A percentile compares a stretch with the other conserved stretches of the same genome.
These are phyloP conservation scores for Mobula birostris DNA, from an alignment of 2,113 vertebrate species.

Conservation along the genomic window DNA sequence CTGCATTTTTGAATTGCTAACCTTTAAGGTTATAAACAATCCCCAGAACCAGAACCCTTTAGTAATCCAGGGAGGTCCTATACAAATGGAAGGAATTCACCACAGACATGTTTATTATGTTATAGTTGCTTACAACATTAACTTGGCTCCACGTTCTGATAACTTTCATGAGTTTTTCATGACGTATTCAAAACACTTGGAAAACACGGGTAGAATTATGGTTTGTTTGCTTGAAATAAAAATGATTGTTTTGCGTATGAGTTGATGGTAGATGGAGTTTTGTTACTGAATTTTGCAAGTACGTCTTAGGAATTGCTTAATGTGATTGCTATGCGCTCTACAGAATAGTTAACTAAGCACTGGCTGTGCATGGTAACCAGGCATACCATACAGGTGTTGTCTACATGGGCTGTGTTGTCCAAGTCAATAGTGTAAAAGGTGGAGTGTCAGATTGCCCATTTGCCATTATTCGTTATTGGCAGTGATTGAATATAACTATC, in stretches of 20 bases:
- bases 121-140: background rate
- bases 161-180: background rate
- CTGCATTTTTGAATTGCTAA: too few species aligned
- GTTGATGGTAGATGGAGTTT: background rate
- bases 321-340: background rate
- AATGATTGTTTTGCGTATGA: background rate
- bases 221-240: background rate
- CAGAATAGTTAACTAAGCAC: background rate
- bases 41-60: too few species aligned
- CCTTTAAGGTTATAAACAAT: too few species aligned
- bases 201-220: background rate
- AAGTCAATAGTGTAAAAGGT: background rate
- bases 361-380: background rate
- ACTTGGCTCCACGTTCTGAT: background rate
- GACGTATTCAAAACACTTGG: background rate
- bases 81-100: background rate
- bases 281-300: background rate
- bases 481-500: background rate
- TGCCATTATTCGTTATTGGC: background rate
- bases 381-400: background rate
- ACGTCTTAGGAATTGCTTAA: background rate
- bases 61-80: too few species aligned
- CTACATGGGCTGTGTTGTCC: too few species aligned
- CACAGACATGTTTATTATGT: background rate
- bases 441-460: background rate